These are phyloP conservation scores for Atopsyche davidsoni DNA, from an alignment of 1,140 invertebrate species.

Conservation along the genomic window DNA sequence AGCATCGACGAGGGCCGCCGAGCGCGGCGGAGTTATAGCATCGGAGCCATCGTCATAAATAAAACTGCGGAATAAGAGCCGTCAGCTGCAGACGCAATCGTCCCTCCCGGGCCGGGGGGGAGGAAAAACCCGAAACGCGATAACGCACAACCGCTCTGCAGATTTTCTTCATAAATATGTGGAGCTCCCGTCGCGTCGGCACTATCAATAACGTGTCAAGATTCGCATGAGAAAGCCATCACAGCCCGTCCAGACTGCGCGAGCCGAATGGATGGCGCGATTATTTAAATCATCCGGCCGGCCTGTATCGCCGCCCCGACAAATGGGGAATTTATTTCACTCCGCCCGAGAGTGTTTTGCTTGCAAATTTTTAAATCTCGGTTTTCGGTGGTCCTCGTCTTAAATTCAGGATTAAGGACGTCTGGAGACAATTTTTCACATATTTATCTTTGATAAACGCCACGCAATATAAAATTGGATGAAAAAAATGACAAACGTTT, in stretches of 20 bases:
- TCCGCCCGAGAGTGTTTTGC: no score
- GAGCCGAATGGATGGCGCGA: constrained; percentile 18
- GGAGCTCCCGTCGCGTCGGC: constrained; percentile 1
- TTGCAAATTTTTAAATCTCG: no score
- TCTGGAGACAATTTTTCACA: no score
- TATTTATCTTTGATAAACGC: no score
- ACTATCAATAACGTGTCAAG: constrained; percentile 23
- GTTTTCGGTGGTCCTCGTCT: no score
- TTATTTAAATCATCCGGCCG: constrained; percentile 29
- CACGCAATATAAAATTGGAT: no score
- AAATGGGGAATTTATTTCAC: no score
- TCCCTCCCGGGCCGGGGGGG: constrained; percentile 4
- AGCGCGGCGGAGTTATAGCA: constrained; percentile 16
- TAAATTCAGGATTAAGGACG: no score
- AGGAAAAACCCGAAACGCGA: not conserved
- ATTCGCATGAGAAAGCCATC: constrained; percentile 2
- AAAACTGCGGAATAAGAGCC: constrained; percentile 24
- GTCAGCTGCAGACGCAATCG: constrained; percentile 26
- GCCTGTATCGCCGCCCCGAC: no score
- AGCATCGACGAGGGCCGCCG: no score
- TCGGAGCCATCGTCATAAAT: constrained; percentile 24
- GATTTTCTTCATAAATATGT: constrained; percentile 21
- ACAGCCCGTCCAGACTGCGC: constrained; percentile 1
- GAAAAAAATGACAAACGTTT: no score
- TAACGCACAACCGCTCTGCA: not conserved